Evolutionary conservation across 1,140 invertebrate species (phyloP).

Genomic region (Drosophila lacertosa): DNA sequence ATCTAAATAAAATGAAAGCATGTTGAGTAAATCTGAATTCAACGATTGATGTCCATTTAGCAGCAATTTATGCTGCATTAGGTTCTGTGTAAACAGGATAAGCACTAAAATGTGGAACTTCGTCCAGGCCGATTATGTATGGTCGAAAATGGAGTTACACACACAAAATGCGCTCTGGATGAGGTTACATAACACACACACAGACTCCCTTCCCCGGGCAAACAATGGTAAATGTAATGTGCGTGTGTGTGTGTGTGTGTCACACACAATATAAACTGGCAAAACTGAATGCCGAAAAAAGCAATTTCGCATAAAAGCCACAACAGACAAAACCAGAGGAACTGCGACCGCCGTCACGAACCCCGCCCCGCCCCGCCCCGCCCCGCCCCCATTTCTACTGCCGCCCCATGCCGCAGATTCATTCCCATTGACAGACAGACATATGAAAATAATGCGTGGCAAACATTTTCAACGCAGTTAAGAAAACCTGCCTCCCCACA

Average conservation of each 20-base stretch:
- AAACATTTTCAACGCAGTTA: conserved; percentile 56
- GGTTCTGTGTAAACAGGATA: conserved; percentile 29
- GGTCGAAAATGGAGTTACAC: conserved; percentile 37
- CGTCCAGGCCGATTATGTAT: conserved; percentile 25
- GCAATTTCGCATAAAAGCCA: conserved; percentile 76
- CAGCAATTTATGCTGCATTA: conserved; percentile 10
- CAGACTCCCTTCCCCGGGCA: neutral
- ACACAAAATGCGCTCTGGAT: conserved; percentile 15
- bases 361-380: no score
- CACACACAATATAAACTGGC: conserved; percentile 33
- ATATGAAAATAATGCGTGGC: conserved; percentile 75
- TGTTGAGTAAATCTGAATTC: neutral
- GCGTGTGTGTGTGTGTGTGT: neutral
- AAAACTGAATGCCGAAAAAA: conserved; percentile 46
- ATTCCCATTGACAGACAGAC: conserved; percentile 59
- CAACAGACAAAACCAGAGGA: conserved; percentile 70
- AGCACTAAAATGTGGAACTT: conserved; percentile 25
- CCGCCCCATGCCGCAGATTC: conserved; percentile 55
- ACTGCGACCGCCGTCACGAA: conserved; percentile 5
- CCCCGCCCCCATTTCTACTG: no score
- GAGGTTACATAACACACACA: conserved; percentile 21
- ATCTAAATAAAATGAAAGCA: neutral
- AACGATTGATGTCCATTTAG: neutral
- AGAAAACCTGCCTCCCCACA: neutral
- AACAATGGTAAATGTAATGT: conserved; percentile 25